Conservation (phyloP, 2,797 vertebrate genomes). For the Gymnocypris eckloni region DNA sequence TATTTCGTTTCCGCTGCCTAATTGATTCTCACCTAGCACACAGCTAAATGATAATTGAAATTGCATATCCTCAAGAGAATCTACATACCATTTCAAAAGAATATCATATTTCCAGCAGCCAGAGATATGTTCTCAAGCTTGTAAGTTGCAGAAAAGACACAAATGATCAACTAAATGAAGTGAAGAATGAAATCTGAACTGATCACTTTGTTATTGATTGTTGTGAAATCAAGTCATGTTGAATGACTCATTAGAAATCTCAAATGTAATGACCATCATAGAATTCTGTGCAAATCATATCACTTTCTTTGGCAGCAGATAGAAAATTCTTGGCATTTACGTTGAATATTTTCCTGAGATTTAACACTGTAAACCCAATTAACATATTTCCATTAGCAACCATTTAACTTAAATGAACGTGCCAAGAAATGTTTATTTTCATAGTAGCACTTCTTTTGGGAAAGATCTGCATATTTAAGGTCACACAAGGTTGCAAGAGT, state of each 20-base stretch:
- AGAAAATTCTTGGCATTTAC: constrained; percentile 3
- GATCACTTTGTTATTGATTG: constrained; percentile 28
- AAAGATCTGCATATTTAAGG: constrained; percentile 16
- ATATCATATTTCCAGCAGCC: constrained; percentile 32
- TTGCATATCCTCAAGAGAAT: constrained; percentile 59
- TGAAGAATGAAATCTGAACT: constrained; percentile 4
- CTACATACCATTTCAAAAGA: constrained; percentile 44
- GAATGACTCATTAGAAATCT: neutral
- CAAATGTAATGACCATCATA: neutral
- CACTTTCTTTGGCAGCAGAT: neutral
- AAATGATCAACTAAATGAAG: constrained; percentile 39
- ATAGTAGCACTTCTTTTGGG: constrained; percentile 11
- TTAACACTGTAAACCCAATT: neutral
- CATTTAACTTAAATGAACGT: neutral
- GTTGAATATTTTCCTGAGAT: constrained; percentile 10
- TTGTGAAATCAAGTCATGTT: neutral
- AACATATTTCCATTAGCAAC: constrained; percentile 8
- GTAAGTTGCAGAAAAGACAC: constrained; percentile 17
- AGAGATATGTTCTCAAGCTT: constrained; percentile 28
- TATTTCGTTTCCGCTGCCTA: constrained; percentile 62
- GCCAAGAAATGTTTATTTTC: neutral
- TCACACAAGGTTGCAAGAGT: neutral
- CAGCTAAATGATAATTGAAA: constrained; percentile 61
- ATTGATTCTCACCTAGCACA: constrained; percentile 60
- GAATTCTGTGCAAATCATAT: constrained; percentile 14